A percentile compares a stretch with the other conserved stretches of the same genome.
These are phyloP conservation scores for Microchrysa polita DNA, from an alignment of 2,888 invertebrate genomes.

Conservation along the genomic window DNA sequence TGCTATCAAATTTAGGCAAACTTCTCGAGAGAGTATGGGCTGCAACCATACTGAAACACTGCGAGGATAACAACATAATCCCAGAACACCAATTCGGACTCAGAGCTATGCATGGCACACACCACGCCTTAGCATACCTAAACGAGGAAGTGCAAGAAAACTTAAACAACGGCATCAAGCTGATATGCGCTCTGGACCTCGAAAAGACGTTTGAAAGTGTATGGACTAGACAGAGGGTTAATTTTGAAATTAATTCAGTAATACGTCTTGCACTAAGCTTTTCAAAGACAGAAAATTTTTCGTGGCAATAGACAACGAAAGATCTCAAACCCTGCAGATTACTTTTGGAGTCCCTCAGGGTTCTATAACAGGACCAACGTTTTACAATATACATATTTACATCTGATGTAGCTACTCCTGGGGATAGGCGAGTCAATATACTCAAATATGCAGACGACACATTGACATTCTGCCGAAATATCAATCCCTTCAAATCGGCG, in stretches of 20 bases:
- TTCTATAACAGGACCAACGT: too few relatives aligned
- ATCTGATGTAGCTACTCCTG: too few relatives aligned
- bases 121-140: not conserved
- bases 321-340: too few relatives aligned
- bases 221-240: constrained; percentile 4
- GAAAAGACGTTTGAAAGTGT: constrained; percentile 14
- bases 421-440: too few relatives aligned
- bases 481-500: too few relatives aligned
- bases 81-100: constrained; percentile 26
- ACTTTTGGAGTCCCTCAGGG: too few relatives aligned
- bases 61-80: not conserved
- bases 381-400: too few relatives aligned
- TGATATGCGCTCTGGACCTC: constrained; percentile 9
- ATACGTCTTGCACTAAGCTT: too few relatives aligned
- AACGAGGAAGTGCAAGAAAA: not conserved
- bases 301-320: too few relatives aligned
- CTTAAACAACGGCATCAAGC: not conserved
- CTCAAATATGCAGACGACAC: too few relatives aligned
- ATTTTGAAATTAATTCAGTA: not conserved
- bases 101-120: constrained; percentile 10
- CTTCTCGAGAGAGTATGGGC: constrained; percentile 31
- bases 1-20: constrained; percentile 50
- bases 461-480: too few relatives aligned
- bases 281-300: too few relatives aligned
- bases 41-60: not conserved